Base-by-base conservation (phyloP, 2,888 invertebrate genomes). In the Pheosia gnoma region DNA sequence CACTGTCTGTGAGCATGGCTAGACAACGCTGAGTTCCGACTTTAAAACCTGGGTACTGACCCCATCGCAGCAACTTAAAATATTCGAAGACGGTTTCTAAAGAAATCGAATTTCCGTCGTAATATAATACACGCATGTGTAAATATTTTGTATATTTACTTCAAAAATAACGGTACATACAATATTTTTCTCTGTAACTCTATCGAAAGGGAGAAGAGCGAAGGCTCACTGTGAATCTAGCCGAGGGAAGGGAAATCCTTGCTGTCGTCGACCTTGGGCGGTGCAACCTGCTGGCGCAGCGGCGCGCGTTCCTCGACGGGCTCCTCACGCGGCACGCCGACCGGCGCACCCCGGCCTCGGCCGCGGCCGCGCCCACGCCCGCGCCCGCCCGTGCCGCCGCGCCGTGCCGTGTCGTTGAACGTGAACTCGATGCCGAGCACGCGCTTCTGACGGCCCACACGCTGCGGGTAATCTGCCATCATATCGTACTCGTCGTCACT, bases 171-270 rank as follows among this genome's bases (percentile, higher is more conserved):
- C 89, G 86, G 90, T 94, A 92, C 89, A 93, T 93, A 93, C 93
- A 92, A 91, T 93, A 91, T 91, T 88, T 86, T 89, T 86, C 90
- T 93, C 89, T 91, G 91, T 91, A 92, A 88, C 88, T 89, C 88
- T 92, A 91, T 91, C 84, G 80, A 90, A 91, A 86, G 88, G 92
- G 90, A 90, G 91, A 83, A 85, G 87, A 89, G 84, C 83, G 68
- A 81, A 75, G 82, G 88, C 90, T 89, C 89, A 86, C 85, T 80
- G 83, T 77, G 81, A 85, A 84, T 88, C 88, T 96, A 97, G 91
- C 97, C 97, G 88, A 98, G 95, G 86, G 98, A 97, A 78, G 98
- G 98, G 94, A 99, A 98, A 93, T 98, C 98, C 90, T 97, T 96
- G 94, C 98, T 98, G 94, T 98, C 98, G 88, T 98, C 98, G 73